Conservation (phyloP, 2,113 vertebrate genomes). For the Corydoras maculifer region DNA sequence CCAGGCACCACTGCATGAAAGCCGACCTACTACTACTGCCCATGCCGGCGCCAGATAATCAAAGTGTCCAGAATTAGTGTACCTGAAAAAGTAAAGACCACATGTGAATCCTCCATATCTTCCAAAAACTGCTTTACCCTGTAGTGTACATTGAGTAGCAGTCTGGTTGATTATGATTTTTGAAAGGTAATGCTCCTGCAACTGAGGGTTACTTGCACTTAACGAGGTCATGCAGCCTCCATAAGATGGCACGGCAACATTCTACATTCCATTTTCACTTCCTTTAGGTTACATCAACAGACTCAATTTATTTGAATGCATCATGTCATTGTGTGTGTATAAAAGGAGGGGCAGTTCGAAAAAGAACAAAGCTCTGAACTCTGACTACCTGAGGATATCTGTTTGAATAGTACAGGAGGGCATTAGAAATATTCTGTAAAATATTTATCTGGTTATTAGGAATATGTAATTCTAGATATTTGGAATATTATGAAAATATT, state of each 20-base stretch:
- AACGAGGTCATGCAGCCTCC: slow-evolving; percentile 10
- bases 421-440: slow-evolving; percentile 2
- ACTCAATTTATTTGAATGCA: not conserved
- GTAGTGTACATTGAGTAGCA: slow-evolving; percentile 23
- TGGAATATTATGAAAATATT: too few species aligned
- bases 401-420: not conserved
- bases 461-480: too few species aligned
- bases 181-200: slow-evolving; percentile 11
- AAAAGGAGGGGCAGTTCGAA: not conserved
- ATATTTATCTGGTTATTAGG: not conserved
- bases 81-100: slow-evolving; percentile 31
- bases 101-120: slow-evolving; percentile 22
- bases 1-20: slow-evolving; percentile 67
- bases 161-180: slow-evolving; percentile 12
- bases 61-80: slow-evolving; percentile 47
- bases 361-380: not conserved
- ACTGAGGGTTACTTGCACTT: slow-evolving; percentile 16
- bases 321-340: not conserved
- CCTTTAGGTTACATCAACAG: not conserved
- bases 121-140: slow-evolving; percentile 1
- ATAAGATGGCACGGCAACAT: not conserved
- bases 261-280: not conserved
- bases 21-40: slow-evolving; percentile 50
- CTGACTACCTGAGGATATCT: not conserved
- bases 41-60: slow-evolving; percentile 46